Conservation (phyloP, 2,888 invertebrate species). For the Venusia cambrica region DNA sequence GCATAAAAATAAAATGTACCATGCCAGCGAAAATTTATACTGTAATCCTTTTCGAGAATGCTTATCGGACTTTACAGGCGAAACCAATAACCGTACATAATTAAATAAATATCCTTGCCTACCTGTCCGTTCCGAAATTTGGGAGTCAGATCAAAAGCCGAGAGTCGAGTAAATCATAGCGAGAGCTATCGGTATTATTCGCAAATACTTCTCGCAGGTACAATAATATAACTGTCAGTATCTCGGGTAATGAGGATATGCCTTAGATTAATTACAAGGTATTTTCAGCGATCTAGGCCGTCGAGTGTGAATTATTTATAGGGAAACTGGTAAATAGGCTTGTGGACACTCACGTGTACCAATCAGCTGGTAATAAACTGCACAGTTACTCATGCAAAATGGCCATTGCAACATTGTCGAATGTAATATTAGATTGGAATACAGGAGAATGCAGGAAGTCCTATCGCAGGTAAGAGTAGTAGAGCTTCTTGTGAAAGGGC, state of each 20-base stretch:
- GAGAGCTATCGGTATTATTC: conserved; percentile 12
- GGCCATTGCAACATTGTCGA: conserved; percentile 18
- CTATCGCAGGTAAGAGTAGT: too few relatives aligned
- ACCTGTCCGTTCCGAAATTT: conserved; percentile 14
- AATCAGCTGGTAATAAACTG: conserved; percentile 19
- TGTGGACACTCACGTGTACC: conserved; percentile 11
- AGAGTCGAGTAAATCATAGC: conserved; percentile 19
- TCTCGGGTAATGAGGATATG: conserved; percentile 48
- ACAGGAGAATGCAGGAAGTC: too few relatives aligned
- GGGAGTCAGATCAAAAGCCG: conserved; percentile 16
- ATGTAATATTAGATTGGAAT: conserved; percentile 19
- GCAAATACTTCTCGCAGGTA: conserved; percentile 27
- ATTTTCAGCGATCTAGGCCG: conserved; percentile 40
- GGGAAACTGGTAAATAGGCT: conserved; percentile 16
- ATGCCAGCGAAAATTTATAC: too few relatives aligned
- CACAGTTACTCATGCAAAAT: conserved; percentile 17
- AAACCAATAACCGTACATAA: conserved; percentile 8
- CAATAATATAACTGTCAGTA: conserved; percentile 58
- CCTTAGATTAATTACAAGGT: conserved; percentile 46
- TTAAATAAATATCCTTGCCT: conserved; percentile 10
- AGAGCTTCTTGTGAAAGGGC: conserved; percentile 27
- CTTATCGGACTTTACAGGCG: neutral
- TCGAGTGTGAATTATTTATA: conserved; percentile 22
- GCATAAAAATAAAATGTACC: too few relatives aligned
- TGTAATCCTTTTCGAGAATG: neutral